Percentiles rank a stretch among this genome's conserved stretches.
These are phyloP conservation scores for Gastracanthus pulcherrimus DNA, from an alignment of 2,888 invertebrate genomes.

Conservation along the genomic window DNA sequence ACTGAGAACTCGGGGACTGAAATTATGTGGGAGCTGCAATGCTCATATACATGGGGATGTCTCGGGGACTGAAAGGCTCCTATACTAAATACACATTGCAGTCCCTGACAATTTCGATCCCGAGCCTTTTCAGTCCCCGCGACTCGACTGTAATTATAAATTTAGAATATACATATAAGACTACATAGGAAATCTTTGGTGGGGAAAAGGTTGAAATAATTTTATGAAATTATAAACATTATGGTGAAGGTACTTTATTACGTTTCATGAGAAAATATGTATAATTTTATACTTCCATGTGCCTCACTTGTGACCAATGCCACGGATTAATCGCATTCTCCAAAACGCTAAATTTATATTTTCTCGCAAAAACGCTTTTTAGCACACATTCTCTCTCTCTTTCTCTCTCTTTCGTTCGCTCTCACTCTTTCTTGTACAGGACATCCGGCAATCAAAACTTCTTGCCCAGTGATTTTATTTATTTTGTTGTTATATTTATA, in stretches of 20 bases:
- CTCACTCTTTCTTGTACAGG: constrained; percentile 40
- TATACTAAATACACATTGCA: no score
- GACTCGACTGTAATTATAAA: no score
- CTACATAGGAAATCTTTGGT: no score
- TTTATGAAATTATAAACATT: not conserved
- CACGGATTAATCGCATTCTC: constrained; percentile 40
- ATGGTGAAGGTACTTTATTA: constrained; percentile 63
- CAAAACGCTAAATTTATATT: constrained; percentile 26
- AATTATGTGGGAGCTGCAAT: no score
- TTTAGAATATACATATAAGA: no score
- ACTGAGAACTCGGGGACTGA: no score
- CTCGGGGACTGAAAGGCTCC: no score
- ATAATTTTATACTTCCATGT: constrained; percentile 66
- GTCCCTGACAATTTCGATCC: no score
- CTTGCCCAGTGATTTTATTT: constrained; percentile 7
- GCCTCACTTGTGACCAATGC: constrained; percentile 56
- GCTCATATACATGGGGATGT: no score
- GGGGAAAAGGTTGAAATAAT: not conserved
- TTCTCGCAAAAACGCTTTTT: not conserved
- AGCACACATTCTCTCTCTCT: not conserved
- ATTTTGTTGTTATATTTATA: constrained; percentile 19
- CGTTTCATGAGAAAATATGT: constrained; percentile 73
- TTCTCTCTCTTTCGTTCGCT: constrained; percentile 23
- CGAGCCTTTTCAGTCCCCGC: no score
- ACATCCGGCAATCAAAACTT: constrained; percentile 37